Evolutionary conservation across 1,140 invertebrate genomes (phyloP).

Genomic region (Caerostris darwini): DNA sequence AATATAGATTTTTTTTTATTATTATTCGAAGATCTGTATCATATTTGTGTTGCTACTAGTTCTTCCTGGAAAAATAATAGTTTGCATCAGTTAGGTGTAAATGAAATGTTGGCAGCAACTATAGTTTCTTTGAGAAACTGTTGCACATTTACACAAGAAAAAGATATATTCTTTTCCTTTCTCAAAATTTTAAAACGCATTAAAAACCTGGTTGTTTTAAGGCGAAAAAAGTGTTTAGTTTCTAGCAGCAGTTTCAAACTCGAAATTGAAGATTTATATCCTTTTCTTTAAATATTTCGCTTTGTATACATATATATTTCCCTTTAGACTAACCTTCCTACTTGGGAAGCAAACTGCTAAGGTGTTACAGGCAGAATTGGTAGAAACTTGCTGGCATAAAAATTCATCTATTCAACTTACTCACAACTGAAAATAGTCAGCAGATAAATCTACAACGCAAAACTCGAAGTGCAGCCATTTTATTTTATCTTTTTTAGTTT

Average conservation of each 20-base stretch:
- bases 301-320: background rate
- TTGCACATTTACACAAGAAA: background rate
- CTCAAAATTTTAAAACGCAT: background rate
- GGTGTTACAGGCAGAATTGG: background rate
- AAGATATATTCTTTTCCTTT: background rate
- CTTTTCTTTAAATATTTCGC: background rate
- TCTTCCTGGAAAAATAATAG: no score
- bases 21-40: no score
- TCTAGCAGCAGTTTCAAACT: background rate
- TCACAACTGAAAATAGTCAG: background rate
- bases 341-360: background rate
- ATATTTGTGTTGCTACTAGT: no score
- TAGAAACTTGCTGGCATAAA: background rate
- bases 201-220: background rate
- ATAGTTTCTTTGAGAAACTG: background rate
- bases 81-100: no score
- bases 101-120: background rate
- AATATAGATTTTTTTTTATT: no score
- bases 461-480: background rate
- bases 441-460: conserved; percentile 11
- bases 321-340: background rate
- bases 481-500: background rate
- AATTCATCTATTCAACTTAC: conserved; percentile 19
- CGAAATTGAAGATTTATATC: background rate
- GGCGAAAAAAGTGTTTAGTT: background rate